Percentiles rank a stretch among this genome's conserved stretches.
phyloP scores from a whole-genome alignment of 2,888 invertebrate species.

The Agonopterix heracliana region DNA sequence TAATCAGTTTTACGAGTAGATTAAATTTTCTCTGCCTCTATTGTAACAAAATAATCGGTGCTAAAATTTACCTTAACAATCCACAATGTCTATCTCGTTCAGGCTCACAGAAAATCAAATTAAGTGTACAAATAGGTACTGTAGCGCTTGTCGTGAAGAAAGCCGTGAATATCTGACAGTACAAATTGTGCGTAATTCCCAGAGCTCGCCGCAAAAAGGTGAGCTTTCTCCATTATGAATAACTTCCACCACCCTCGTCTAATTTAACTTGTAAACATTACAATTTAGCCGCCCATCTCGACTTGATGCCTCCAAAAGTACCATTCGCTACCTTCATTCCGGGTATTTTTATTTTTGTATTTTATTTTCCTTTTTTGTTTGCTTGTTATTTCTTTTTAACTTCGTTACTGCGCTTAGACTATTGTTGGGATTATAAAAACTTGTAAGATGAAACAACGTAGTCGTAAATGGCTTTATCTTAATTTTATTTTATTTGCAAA shows the following conservation, averaged over 20 bases:
- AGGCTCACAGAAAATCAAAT: slow-evolving; percentile 33
- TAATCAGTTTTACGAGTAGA: too few species aligned
- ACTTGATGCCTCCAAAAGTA: slow-evolving; percentile 60
- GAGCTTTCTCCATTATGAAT: slow-evolving; percentile 55
- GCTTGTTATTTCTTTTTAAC: slow-evolving; percentile 47
- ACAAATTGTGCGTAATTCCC: slow-evolving; percentile 57
- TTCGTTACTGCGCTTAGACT: slow-evolving; percentile 24
- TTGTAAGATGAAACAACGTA: slow-evolving; percentile 2
- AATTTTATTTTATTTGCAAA: too few species aligned
- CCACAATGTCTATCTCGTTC: slow-evolving; percentile 23
- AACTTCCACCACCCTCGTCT: slow-evolving; percentile 58
- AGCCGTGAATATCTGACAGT: slow-evolving; percentile 23
- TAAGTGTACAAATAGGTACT: slow-evolving; percentile 31
- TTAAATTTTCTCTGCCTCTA: too few species aligned
- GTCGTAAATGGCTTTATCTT: too few species aligned
- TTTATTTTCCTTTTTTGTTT: slow-evolving; percentile 39
- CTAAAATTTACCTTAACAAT: too few species aligned
- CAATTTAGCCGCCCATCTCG: slow-evolving; percentile 63
- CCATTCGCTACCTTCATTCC: slow-evolving; percentile 56
- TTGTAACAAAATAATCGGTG: too few species aligned
- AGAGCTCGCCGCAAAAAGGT: slow-evolving; percentile 49
- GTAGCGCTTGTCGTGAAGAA: slow-evolving; percentile 12
- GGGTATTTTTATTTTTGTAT: slow-evolving; percentile 50
- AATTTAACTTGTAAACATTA: slow-evolving; percentile 72
- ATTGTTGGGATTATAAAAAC: slow-evolving; percentile 18